Evolutionary conservation across 2,888 invertebrate genomes (phyloP).

Genomic region (Hirtodrosophila confusa): DNA sequence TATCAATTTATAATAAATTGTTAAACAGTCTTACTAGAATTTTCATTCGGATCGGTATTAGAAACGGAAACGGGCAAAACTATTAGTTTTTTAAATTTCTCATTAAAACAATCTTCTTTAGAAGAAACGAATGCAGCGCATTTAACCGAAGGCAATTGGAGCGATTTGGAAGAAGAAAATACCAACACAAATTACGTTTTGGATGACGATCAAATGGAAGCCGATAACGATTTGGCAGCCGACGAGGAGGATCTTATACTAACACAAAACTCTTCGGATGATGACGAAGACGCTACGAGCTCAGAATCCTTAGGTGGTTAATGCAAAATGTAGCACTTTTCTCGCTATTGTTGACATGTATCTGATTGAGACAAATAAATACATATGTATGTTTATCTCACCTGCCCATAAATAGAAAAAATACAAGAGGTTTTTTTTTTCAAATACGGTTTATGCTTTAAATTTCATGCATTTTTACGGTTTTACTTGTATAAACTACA

Average conservation of each 20-base stretch:
- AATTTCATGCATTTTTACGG: slow-evolving; percentile 47
- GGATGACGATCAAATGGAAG: slow-evolving; percentile 50
- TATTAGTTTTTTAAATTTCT: too few relatives aligned
- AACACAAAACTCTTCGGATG: slow-evolving; percentile 51
- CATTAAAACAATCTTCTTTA: neutral
- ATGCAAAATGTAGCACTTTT: neutral
- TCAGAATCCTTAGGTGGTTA: slow-evolving; percentile 48
- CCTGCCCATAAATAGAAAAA: slow-evolving; percentile 28
- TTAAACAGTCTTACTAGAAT: too few relatives aligned
- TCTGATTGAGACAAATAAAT: slow-evolving; percentile 18
- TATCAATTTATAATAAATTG: too few relatives aligned
- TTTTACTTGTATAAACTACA: slow-evolving; percentile 60
- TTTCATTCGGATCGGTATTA: too few relatives aligned
- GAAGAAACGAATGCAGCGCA: slow-evolving; percentile 44
- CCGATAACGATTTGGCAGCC: slow-evolving; percentile 69
- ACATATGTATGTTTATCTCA: neutral
- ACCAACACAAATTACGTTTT: slow-evolving; percentile 7
- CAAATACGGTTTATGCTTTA: slow-evolving; percentile 60
- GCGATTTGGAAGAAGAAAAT: slow-evolving; percentile 56
- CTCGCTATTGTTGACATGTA: neutral
- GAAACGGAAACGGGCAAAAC: too few relatives aligned
- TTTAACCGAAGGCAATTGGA: slow-evolving; percentile 52
- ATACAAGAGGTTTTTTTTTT: slow-evolving; percentile 32
- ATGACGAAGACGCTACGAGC: slow-evolving; percentile 51
- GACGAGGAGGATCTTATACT: slow-evolving; percentile 54